These are phyloP conservation scores for Trimorus sp. DNA, from an alignment of 2,888 invertebrate genomes.

Conservation along the genomic window DNA sequence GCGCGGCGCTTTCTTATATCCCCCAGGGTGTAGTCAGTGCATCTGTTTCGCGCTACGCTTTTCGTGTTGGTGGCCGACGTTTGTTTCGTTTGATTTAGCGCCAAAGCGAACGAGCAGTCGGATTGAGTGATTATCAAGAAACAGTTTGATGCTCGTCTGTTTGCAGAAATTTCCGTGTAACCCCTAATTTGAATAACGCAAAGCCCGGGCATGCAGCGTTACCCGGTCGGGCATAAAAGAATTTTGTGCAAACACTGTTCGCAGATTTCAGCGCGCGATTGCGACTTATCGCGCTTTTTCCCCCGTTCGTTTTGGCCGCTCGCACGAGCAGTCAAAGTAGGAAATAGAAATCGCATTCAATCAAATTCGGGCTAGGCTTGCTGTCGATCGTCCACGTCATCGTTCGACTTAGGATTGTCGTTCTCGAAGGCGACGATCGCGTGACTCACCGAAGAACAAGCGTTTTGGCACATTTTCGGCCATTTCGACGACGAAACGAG, in stretches of 20 bases:
- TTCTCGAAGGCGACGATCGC: constrained; percentile 26
- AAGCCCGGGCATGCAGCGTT: constrained; percentile 32
- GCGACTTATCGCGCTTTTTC: constrained; percentile 54
- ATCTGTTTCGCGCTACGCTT: constrained; percentile 71
- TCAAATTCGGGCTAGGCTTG: constrained; percentile 31
- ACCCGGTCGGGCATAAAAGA: constrained; percentile 38
- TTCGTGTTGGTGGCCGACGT: constrained; percentile 31
- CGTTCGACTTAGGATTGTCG: constrained; percentile 23
- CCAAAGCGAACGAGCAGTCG: constrained; percentile 37
- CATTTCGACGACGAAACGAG: not conserved
- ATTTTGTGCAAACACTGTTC: constrained; percentile 52
- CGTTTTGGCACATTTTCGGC: constrained; percentile 15
- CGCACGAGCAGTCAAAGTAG: constrained; percentile 28
- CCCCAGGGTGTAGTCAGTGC: constrained; percentile 79
- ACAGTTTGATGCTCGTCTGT: constrained; percentile 53
- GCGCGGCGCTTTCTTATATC: constrained; percentile 65
- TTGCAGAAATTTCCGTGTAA: constrained; percentile 44
- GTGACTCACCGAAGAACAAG: constrained; percentile 26
- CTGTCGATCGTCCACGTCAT: constrained; percentile 29
- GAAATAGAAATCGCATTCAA: constrained; percentile 51
- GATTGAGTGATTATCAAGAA: constrained; percentile 55
- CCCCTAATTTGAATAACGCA: constrained; percentile 56
- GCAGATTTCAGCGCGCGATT: constrained; percentile 49
- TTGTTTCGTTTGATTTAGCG: constrained; percentile 39
- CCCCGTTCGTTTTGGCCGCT: constrained; percentile 32